Evolutionary conservation across 2,797 vertebrate species (phyloP).

Genomic region (Vultur gryphus): DNA sequence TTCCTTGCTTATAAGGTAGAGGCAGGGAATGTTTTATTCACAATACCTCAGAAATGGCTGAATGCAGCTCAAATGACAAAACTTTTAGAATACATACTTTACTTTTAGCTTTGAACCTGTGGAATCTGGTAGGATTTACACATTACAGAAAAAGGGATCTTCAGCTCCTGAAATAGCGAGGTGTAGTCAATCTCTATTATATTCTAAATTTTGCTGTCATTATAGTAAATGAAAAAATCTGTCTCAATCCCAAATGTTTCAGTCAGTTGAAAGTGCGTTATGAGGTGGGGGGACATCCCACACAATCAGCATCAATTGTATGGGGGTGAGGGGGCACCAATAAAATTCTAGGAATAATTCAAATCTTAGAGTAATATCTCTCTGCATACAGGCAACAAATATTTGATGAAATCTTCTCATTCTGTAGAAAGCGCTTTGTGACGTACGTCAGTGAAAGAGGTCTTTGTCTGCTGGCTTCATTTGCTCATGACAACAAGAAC

Average conservation of each 20-base stretch:
- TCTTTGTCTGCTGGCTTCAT: not conserved
- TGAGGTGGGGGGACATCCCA: not conserved
- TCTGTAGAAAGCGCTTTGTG: not conserved
- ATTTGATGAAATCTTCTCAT: not conserved
- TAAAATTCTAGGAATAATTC: not conserved
- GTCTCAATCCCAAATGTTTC: not conserved
- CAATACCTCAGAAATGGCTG: not conserved
- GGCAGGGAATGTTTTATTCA: not conserved
- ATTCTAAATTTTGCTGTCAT: not conserved
- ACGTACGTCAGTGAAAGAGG: rapidly evolving
- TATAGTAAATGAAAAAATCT: not conserved
- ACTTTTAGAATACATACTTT: not conserved
- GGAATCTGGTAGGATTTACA: not conserved
- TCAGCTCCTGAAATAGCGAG: not conserved
- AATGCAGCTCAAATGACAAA: not conserved
- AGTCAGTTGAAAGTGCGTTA: not conserved
- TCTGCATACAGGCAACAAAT: not conserved
- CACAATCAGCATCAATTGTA: not conserved
- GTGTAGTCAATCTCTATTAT: not conserved
- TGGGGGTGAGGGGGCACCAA: not conserved
- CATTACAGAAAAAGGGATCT: not conserved
- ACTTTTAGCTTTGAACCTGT: not conserved
- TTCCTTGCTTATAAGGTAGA: not conserved
- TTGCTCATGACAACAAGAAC: not conserved
- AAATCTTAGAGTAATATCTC: not conserved